Conservation (phyloP, 2,888 invertebrate genomes). For the Aethes cnicana region DNA sequence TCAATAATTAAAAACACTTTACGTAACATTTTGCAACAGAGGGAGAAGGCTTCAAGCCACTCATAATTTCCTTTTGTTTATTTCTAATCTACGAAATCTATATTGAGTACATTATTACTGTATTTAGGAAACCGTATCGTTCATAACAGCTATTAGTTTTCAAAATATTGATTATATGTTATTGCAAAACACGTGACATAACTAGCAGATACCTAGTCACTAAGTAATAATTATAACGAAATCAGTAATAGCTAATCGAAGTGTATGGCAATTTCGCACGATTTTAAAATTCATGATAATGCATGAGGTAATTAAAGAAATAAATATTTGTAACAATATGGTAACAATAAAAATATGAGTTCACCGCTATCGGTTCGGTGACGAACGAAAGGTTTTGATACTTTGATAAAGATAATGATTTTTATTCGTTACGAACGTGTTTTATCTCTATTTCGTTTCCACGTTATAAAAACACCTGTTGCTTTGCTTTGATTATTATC, state of each 20-base stretch:
- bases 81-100: no score
- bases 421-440: slow-evolving; percentile 32
- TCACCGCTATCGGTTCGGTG: no score
- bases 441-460: slow-evolving; percentile 28
- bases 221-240: slow-evolving; percentile 25
- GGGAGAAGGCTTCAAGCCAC: no score
- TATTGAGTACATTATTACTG: slow-evolving; percentile 13
- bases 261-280: slow-evolving; percentile 33
- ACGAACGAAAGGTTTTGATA: slow-evolving; percentile 30
- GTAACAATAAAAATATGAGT: slow-evolving; percentile 26
- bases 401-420: slow-evolving; percentile 15
- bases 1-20: no score
- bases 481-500: slow-evolving; percentile 13
- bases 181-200: slow-evolving; percentile 40
- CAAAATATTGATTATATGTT: slow-evolving; percentile 36
- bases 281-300: slow-evolving; percentile 22
- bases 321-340: slow-evolving; percentile 26
- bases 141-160: slow-evolving; percentile 23
- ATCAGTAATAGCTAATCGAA: slow-evolving; percentile 25
- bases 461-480: slow-evolving; percentile 33
- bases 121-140: slow-evolving; percentile 21
- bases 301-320: slow-evolving; percentile 28
- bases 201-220: slow-evolving; percentile 35
- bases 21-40: slow-evolving; percentile 9
- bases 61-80: no score